Evolutionary conservation across 2,113 vertebrate species (phyloP), one percentile per base, ranked within the genome.

Genomic region (Montifringilla adamsi): DNA sequence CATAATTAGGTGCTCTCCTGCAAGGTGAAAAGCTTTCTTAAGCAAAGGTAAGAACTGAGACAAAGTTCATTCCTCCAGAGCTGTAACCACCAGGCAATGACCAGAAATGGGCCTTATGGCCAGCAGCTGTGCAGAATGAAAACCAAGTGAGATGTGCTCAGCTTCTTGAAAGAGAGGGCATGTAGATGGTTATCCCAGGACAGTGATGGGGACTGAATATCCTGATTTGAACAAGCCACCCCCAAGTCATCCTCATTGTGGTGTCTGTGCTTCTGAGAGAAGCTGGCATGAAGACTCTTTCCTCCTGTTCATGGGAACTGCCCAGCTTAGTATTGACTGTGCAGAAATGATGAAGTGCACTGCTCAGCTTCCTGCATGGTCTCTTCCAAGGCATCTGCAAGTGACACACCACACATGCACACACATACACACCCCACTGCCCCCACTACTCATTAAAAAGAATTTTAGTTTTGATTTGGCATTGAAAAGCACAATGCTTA

Each of bases 351-450:
- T 12, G 28, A 33, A 43, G 52, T 7, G 3, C 11, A 47, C 43
- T 44, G 53, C 58, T 76, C 47, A 50, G 72, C 55, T 87, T 70
- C 15, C 50, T 77, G 28, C 49, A 77, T 15, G 39, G 39, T 37
- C 39, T 90, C 2, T 69, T 81, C 59, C 28, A 55, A 30, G 39
- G 44, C 64, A 35, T 16, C 53, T 74, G 46, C 64, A 74, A 33
- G 26, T 52, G 69, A n/a, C 12, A 26, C n/a, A 52, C 15, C 4
- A 4, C 35, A 60, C 12, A 15, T 44, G 10, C 9, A 69, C 41
- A 46, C 41, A 46, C 7, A 39, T 28, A 21, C 35, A 35, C 30
- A 19, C 15, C 0, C 19, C 0, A 0, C 53, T 75, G 53, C 46
- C 6, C 16, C 35, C 10, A 15, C 22, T 28, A 6, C n/a, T 70